phyloP scores from a whole-genome alignment of 2,797 vertebrate genomes.

The Taenioides sp. region DNA sequence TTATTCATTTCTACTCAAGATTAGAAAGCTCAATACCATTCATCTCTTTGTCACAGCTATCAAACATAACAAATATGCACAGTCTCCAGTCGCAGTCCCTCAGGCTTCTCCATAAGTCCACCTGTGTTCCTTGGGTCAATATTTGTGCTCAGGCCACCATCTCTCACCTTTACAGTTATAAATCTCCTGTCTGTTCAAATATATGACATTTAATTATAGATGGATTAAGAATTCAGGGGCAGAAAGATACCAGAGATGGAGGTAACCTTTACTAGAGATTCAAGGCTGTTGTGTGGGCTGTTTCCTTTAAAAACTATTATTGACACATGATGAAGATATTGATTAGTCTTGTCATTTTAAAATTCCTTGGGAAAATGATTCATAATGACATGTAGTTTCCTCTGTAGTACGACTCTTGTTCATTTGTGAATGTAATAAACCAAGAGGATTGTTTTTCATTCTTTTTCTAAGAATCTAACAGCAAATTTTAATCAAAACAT shows the following conservation, averaged over 20 bases:
- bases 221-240: conserved; percentile 47
- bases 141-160: conserved; percentile 43
- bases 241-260: conserved; percentile 19
- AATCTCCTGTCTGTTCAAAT: conserved; percentile 55
- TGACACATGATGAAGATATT: conserved; percentile 46
- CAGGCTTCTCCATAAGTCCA: conserved; percentile 13
- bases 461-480: too few species aligned
- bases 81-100: conserved; percentile 23
- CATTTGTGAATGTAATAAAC: conserved; percentile 25
- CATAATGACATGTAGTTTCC: not conserved
- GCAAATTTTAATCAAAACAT: too few species aligned
- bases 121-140: conserved; percentile 42
- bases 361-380: not conserved
- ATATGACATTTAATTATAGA: conserved; percentile 63
- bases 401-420: conserved; percentile 24
- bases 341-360: conserved; percentile 19
- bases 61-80: conserved; percentile 42
- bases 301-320: conserved; percentile 48
- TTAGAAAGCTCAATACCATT: conserved; percentile 34
- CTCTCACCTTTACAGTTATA: conserved; percentile 47
- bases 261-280: conserved; percentile 9
- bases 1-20: conserved; percentile 21
- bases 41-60: conserved; percentile 54
- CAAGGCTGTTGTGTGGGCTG: conserved; percentile 11
- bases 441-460: not conserved